Conservation (phyloP, 2,888 invertebrate genomes). For the Drosophila maculinotata region DNA sequence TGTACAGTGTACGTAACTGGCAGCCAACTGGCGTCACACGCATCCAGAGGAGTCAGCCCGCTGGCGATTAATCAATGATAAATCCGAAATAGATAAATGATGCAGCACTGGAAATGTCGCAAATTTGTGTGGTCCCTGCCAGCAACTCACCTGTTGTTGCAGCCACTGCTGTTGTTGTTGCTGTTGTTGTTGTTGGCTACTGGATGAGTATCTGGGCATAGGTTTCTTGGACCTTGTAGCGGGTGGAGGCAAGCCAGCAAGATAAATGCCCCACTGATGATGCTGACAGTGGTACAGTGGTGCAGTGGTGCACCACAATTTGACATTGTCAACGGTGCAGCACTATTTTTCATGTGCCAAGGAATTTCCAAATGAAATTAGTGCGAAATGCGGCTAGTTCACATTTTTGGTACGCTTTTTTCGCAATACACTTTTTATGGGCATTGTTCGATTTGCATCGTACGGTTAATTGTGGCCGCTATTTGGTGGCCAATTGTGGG, state of each 20-base stretch:
- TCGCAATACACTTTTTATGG: conserved; percentile 55
- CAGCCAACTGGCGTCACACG: conserved; percentile 58
- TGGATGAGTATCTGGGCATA: conserved; percentile 4
- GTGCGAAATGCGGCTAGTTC: conserved; percentile 25
- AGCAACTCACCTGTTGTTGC: conserved; percentile 65
- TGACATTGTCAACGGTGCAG: conserved; percentile 61
- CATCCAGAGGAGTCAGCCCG: conserved; percentile 50
- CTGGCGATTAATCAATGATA: conserved; percentile 81
- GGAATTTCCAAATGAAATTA: conserved; percentile 55
- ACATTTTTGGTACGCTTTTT: conserved; percentile 3
- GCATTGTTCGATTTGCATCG: conserved; percentile 78
- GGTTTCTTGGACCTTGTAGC: conserved; percentile 46
- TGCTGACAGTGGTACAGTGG: conserved; percentile 79
- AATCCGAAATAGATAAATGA: conserved; percentile 82
- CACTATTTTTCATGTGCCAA: conserved; percentile 55
- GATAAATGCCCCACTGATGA: conserved; percentile 79
- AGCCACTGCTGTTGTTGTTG: conserved; percentile 17
- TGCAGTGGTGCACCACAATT: conserved; percentile 64
- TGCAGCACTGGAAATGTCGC: conserved; percentile 68
- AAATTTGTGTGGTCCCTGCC: conserved; percentile 71
- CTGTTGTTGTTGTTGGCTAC: conserved; percentile 8
- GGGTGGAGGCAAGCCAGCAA: conserved; percentile 60
- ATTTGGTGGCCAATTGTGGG: conserved; percentile 75
- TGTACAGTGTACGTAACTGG: conserved; percentile 38
- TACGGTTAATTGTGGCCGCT: conserved; percentile 77